A percentile compares a stretch with the other conserved stretches of the same genome.
phyloP scores from a whole-genome alignment of 1,140 invertebrate species.

The Calliopsis andreniformis region DNA sequence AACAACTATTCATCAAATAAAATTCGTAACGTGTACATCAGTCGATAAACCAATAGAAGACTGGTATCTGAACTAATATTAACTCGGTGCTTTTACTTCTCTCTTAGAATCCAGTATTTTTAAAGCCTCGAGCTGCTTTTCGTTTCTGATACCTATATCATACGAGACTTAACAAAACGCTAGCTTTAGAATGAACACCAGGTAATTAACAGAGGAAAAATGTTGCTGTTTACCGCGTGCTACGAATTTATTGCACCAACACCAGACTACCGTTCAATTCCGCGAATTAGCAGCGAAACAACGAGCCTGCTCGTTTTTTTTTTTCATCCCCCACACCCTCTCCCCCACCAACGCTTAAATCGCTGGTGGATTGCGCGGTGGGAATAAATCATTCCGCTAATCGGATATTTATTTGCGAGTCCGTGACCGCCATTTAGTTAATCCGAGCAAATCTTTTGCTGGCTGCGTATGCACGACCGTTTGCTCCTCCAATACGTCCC shows the following conservation, averaged over 20 bases:
- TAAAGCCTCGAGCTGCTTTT: background rate
- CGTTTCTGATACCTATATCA: background rate
- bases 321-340: no score
- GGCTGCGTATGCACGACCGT: no score
- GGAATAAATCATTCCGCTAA: conserved; percentile 34
- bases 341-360: no score
- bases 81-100: no score
- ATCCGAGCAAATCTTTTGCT: conserved; percentile 17
- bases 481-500: background rate
- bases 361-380: background rate
- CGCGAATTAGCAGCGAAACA: conserved; percentile 10
- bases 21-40: no score
- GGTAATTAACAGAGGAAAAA: conserved; percentile 9
- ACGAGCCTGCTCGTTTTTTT: background rate
- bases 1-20: no score
- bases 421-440: conserved; percentile 31
- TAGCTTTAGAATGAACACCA: background rate
- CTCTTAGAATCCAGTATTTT: no score
- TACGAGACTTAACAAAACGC: background rate
- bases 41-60: no score
- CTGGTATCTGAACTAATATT: no score
- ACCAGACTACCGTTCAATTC: background rate
- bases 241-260: background rate
- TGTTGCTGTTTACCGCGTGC: background rate
- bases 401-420: conserved; percentile 38